phyloP scores from a whole-genome alignment of 2,888 invertebrate genomes.

The Tigriopus californicus region DNA sequence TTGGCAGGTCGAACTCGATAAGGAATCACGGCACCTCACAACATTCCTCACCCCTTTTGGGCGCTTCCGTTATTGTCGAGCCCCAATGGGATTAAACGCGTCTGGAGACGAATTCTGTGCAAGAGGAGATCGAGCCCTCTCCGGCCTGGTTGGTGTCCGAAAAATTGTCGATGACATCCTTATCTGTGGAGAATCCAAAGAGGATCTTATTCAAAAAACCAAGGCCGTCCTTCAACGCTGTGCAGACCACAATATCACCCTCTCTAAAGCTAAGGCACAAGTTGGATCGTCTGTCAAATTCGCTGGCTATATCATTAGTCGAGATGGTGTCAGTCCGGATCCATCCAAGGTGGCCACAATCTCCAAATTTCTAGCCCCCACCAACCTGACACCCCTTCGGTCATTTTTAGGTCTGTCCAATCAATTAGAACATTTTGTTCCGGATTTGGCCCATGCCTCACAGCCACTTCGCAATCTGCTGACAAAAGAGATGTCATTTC shows the following conservation, averaged over 20 bases:
- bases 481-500: background rate
- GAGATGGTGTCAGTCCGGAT: background rate
- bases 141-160: background rate
- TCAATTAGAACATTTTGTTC: conserved; percentile 8
- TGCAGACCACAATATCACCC: background rate
- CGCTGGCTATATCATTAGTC: background rate
- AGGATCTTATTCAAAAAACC: no score
- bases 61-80: background rate
- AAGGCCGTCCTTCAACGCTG: background rate
- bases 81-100: background rate
- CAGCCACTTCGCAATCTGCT: conserved; percentile 7
- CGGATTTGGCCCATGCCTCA: conserved; percentile 4
- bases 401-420: conserved; percentile 15
- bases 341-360: background rate
- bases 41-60: background rate
- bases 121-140: background rate
- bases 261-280: background rate
- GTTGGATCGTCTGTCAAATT: background rate
- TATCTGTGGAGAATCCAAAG: background rate
- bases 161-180: background rate
- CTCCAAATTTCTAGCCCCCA: background rate
- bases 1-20: background rate
- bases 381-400: background rate
- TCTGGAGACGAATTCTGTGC: background rate
- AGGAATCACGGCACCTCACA: background rate